phyloP scores from a whole-genome alignment of 2,888 invertebrate genomes.

The Dicycla oo region DNA sequence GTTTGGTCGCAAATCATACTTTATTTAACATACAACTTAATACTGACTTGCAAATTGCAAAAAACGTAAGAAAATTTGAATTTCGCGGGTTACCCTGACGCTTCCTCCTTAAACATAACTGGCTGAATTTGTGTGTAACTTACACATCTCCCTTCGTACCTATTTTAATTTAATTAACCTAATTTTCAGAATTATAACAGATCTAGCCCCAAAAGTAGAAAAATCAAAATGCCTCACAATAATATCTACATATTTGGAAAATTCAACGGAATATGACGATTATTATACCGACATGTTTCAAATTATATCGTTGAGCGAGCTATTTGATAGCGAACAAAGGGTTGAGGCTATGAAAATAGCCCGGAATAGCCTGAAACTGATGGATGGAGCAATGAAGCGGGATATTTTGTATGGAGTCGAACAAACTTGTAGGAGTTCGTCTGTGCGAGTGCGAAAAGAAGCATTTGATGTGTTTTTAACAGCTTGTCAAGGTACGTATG shows the following conservation, averaged over 20 bases:
- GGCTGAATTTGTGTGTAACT: too few relatives aligned
- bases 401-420: constrained; percentile 25
- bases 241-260: constrained; percentile 68
- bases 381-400: constrained; percentile 23
- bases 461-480: constrained; percentile 47
- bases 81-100: too few relatives aligned
- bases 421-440: constrained; percentile 44
- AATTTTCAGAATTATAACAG: constrained; percentile 55
- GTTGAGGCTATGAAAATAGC: constrained; percentile 60
- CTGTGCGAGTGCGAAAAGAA: constrained; percentile 39
- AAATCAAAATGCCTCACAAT: constrained; percentile 76
- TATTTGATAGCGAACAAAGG: constrained; percentile 45
- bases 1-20: too few relatives aligned
- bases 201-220: constrained; percentile 67
- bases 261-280: constrained; percentile 29
- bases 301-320: constrained; percentile 47
- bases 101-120: too few relatives aligned
- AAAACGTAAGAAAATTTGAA: too few relatives aligned
- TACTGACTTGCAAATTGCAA: too few relatives aligned
- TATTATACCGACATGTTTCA: constrained; percentile 66
- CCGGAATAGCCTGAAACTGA: constrained; percentile 39
- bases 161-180: neutral
- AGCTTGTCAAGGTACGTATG: constrained; percentile 54
- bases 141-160: neutral
- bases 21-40: too few relatives aligned